phyloP scores from a whole-genome alignment of 2,113 vertebrate species.

The Strigops habroptila region DNA sequence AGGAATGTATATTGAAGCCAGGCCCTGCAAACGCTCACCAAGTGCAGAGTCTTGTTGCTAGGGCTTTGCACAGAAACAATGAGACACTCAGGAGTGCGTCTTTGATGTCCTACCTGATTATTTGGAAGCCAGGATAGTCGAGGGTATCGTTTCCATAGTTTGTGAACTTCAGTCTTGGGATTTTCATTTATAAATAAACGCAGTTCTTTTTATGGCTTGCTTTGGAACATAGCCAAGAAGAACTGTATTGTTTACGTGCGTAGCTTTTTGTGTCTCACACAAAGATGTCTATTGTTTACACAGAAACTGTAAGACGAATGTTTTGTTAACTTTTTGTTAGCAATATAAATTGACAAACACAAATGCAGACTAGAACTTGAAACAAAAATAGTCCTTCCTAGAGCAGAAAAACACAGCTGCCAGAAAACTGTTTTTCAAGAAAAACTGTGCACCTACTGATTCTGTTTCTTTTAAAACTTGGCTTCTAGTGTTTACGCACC shows the following conservation, averaged over 20 bases:
- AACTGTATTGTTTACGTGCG: background rate
- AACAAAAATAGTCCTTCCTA: background rate
- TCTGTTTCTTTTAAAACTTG: background rate
- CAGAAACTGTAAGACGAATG: background rate
- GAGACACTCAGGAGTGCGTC: accelerated
- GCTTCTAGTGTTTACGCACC: background rate
- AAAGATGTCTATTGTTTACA: constrained; percentile 30
- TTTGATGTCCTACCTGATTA: background rate
- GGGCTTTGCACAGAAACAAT: background rate
- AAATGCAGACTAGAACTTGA: background rate
- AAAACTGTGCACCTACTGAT: background rate
- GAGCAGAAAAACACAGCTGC: background rate
- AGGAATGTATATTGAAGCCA: constrained; percentile 25
- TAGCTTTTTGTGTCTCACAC: background rate
- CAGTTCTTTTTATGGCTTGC: background rate
- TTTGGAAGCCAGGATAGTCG: background rate
- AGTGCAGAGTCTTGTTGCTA: constrained; percentile 17
- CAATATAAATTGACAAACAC: constrained; percentile 15
- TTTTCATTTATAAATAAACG: background rate
- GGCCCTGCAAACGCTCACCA: background rate
- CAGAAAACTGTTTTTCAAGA: background rate
- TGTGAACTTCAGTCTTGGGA: background rate
- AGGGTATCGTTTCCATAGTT: background rate
- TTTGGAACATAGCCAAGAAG: background rate
- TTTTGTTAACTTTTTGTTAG: constrained; percentile 23